Conservation (phyloP, 2,113 vertebrate species). For the Vicugna pacos region DNA sequence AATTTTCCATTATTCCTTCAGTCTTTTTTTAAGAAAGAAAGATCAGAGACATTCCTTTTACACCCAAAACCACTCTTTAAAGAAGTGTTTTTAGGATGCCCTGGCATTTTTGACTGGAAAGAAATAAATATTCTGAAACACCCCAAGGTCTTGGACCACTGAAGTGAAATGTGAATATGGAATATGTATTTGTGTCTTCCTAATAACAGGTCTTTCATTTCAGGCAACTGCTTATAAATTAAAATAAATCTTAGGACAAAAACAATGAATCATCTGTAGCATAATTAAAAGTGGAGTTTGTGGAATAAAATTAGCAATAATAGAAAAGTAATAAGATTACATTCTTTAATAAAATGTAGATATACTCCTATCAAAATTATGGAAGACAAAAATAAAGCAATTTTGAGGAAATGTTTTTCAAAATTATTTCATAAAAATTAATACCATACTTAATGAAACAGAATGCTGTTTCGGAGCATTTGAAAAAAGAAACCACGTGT, state of each 20-base stretch:
- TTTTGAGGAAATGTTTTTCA: conserved; percentile 45
- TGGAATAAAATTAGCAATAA: conserved; percentile 53
- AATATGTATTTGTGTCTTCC: conserved; percentile 40
- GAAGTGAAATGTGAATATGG: conserved; percentile 52
- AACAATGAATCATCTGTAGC: conserved; percentile 56
- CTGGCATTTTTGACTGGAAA: conserved; percentile 62
- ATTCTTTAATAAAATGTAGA: conserved; percentile 49
- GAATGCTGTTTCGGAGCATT: conserved; percentile 31
- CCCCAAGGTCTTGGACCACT: conserved; percentile 5
- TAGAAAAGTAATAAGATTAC: conserved; percentile 53
- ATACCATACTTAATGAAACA: conserved; percentile 33
- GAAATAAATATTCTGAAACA: conserved; percentile 61
- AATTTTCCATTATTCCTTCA: conserved; percentile 62
- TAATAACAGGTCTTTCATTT: conserved; percentile 42
- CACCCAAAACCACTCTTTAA: conserved; percentile 38
- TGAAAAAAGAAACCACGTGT: neutral
- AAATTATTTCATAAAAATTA: conserved; percentile 57
- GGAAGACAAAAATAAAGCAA: conserved; percentile 57
- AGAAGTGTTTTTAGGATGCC: conserved; percentile 45
- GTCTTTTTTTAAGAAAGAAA: conserved; percentile 65
- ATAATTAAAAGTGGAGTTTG: conserved; percentile 69
- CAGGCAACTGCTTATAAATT: conserved; percentile 36
- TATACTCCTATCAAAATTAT: conserved; percentile 44
- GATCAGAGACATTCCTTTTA: conserved; percentile 66
- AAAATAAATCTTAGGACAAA: conserved; percentile 64